Base-by-base conservation (phyloP, 2,888 invertebrate species). In the Apamea monoglypha region DNA sequence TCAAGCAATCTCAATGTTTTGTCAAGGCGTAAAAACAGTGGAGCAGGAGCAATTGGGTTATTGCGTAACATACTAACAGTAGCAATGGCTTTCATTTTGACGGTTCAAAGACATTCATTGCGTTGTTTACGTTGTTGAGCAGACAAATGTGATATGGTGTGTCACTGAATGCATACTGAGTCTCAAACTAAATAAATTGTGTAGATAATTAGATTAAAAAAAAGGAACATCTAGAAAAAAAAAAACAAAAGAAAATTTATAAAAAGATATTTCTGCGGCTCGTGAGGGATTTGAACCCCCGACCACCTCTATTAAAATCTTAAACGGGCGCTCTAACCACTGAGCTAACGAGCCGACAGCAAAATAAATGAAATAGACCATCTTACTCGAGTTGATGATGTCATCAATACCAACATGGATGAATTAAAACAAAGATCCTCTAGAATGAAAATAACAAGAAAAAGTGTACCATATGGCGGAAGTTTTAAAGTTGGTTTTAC, bases 221-320 rank as follows among this genome's bases (percentile, higher is more conserved):
- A 21, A 47, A 50, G 75, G 18, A 47, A n/a, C 0, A 16, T 2
- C 3, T 1, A 50, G 10, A 36, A 21, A 25, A 21, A 71, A 68
- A 50, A 61, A 32, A 14, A 18, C 1, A 71, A 76, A 83, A 68
- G 6, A 10, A 40, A 40, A 44, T 4, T 10, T 10, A 14, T 2
- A 71, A 56, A 53, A 44, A 14, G 1, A 12, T 10, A 1, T 25
- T 14, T 7, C 0, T 18, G 12, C 83, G 85, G 88, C 91, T 91
- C 91, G 91, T 91, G 91, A 91, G 86, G 91, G 91, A 91, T 80
- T 91, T 87, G 91, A 91, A 91, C 91, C 91, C 88, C 85, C 91
- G 91, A 91, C 91, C 90, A 87, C 91, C 91, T 85, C 91, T 88
- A 87, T 88, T 89, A 61, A 71, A 10, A 78, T n/a, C 6, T n/a